Evolutionary conservation across 1,140 invertebrate genomes (phyloP).

Genomic region (Drosophila orena): DNA sequence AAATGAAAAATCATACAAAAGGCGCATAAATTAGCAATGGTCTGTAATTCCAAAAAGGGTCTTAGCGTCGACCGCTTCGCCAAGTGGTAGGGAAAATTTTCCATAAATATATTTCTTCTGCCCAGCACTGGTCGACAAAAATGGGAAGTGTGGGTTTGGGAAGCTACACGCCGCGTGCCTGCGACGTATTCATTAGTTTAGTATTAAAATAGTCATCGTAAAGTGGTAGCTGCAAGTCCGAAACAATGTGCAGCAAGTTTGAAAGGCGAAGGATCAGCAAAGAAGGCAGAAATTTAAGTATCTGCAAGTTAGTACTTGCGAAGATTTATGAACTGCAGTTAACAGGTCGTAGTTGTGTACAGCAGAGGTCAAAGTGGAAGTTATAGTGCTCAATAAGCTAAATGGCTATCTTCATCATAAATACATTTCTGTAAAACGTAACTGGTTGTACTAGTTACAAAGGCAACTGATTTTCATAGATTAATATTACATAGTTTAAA

Average conservation of each 20-base stretch:
- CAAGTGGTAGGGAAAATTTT: slow-evolving; percentile 39
- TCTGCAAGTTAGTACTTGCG: slow-evolving; percentile 30
- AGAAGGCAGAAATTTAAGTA: slow-evolving; percentile 11
- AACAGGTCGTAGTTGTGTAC: slow-evolving; percentile 16
- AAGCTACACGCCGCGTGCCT: slow-evolving; percentile 69
- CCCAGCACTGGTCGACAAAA: slow-evolving; percentile 7
- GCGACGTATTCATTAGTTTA: slow-evolving; percentile 80
- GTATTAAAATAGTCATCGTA: slow-evolving; percentile 82
- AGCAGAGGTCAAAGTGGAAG: background rate
- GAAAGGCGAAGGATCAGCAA: slow-evolving; percentile 5
- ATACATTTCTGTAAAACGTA: too few species aligned
- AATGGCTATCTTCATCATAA: too few species aligned
- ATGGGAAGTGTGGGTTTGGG: background rate
- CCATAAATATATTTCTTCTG: slow-evolving; percentile 26
- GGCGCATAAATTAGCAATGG: slow-evolving; percentile 83
- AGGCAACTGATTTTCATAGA: too few species aligned
- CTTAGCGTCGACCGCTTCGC: slow-evolving; percentile 53
- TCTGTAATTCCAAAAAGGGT: slow-evolving; percentile 79
- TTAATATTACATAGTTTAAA: too few species aligned
- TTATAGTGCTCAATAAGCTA: background rate
- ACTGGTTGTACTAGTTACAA: too few species aligned
- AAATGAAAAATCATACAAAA: slow-evolving; percentile 76
- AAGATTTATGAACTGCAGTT: slow-evolving; percentile 78
- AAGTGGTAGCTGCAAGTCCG: slow-evolving; percentile 72
- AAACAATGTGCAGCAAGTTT: slow-evolving; percentile 64